phyloP scores from a whole-genome alignment of 2,888 invertebrate species.

The Ophion obscuratus region DNA sequence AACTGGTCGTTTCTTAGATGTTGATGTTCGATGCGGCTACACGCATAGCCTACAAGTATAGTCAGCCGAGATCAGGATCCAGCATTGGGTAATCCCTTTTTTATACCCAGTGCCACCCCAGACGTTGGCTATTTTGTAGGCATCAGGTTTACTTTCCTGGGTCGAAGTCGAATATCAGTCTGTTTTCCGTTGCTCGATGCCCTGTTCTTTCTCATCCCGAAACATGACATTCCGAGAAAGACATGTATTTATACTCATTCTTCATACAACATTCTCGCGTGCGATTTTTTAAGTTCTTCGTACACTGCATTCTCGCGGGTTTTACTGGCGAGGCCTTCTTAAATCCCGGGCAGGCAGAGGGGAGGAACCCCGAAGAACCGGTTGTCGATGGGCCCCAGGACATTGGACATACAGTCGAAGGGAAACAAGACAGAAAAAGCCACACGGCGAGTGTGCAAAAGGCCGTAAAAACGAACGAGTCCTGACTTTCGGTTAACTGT shows the following conservation, averaged over 20 bases:
- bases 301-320: constrained; percentile 15
- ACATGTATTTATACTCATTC: not conserved
- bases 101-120: too few species aligned
- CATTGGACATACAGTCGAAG: constrained; percentile 57
- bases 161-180: too few species aligned
- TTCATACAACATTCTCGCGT: constrained; percentile 15
- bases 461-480: not conserved
- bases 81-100: too few species aligned
- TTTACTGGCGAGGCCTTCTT: constrained; percentile 2
- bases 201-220: not conserved
- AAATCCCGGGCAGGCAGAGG: constrained; percentile 23
- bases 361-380: constrained; percentile 64
- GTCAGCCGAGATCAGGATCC: too few species aligned
- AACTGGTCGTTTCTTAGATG: too few species aligned
- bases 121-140: too few species aligned
- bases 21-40: too few species aligned
- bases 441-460: constrained; percentile 4
- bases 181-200: not conserved
- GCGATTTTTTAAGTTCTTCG: not conserved
- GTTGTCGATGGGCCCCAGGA: constrained; percentile 66
- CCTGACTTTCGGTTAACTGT: constrained; percentile 14
- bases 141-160: too few species aligned
- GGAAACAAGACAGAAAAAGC: constrained; percentile 47
- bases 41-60: too few species aligned
- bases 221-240: too few species aligned